phyloP scores from a whole-genome alignment of 1,140 invertebrate genomes.

The Diprion similis region DNA sequence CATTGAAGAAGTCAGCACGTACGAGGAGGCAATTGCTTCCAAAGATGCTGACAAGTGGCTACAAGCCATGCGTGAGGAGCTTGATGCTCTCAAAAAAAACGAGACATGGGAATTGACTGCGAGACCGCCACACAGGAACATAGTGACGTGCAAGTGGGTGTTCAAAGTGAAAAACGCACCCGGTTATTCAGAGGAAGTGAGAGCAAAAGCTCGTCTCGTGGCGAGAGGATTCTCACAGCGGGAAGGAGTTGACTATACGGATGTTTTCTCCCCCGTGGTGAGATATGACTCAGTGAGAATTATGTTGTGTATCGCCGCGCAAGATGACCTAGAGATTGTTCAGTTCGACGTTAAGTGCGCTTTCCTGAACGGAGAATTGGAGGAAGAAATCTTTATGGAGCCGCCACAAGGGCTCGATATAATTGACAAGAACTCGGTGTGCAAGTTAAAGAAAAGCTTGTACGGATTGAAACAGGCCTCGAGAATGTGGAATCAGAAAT shows the following conservation, averaged over 20 bases:
- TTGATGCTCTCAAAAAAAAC: slow-evolving; percentile 28
- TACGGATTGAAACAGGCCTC: slow-evolving; percentile 55
- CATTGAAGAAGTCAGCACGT: slow-evolving; percentile 17
- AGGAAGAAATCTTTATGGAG: slow-evolving; percentile 46
- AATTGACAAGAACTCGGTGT: slow-evolving; percentile 28
- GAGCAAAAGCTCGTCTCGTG: slow-evolving; percentile 42
- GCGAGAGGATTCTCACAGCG: slow-evolving; percentile 39
- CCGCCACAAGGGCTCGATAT: slow-evolving; percentile 44
- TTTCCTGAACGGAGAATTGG: slow-evolving; percentile 46
- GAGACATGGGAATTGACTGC: slow-evolving; percentile 44
- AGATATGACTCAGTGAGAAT: slow-evolving; percentile 23
- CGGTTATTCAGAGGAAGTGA: slow-evolving; percentile 14
- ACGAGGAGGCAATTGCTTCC: slow-evolving; percentile 18
- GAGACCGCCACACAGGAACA: slow-evolving; percentile 33
- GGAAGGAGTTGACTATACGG: slow-evolving; percentile 37
- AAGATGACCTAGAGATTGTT: slow-evolving; percentile 26
- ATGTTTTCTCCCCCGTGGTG: slow-evolving; percentile 32
- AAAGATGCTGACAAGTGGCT: slow-evolving; percentile 22
- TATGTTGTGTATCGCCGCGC: slow-evolving; percentile 32
- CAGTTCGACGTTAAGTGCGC: slow-evolving; percentile 53
- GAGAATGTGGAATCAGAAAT: slow-evolving; percentile 46
- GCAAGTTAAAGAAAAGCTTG: slow-evolving; percentile 43
- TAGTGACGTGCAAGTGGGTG: slow-evolving; percentile 50
- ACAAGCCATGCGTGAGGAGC: slow-evolving; percentile 28
- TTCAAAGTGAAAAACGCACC: slow-evolving; percentile 43